phyloP scores from a whole-genome alignment of 1,140 invertebrate genomes.

The Drosophila aff. region DNA sequence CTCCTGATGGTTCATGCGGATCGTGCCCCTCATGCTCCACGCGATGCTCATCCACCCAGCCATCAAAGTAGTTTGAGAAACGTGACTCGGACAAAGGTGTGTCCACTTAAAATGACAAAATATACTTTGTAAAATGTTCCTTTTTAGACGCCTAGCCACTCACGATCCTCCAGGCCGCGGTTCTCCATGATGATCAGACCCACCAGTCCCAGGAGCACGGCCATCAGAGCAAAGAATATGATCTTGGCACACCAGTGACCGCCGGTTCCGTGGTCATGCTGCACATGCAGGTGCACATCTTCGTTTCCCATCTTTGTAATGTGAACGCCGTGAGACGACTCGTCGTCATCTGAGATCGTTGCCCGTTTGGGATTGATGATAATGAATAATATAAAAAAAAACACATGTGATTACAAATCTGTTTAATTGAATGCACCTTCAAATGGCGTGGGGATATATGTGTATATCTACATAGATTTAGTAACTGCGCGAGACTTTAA shows the following conservation, averaged over 20 bases:
- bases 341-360: slow-evolving; percentile 71
- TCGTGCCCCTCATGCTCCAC: slow-evolving; percentile 86
- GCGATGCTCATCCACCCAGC: slow-evolving; percentile 90
- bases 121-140: background rate
- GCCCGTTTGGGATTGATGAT: slow-evolving; percentile 23
- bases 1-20: slow-evolving; percentile 83
- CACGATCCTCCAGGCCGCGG: slow-evolving; percentile 91
- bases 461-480: slow-evolving; percentile 34
- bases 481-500: slow-evolving; percentile 35
- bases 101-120: slow-evolving; percentile 87
- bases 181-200: slow-evolving; percentile 92
- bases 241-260: slow-evolving; percentile 93
- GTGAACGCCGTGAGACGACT: slow-evolving; percentile 83
- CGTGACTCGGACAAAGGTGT: slow-evolving; percentile 89
- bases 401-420: slow-evolving; percentile 49
- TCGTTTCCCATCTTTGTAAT: slow-evolving; percentile 85
- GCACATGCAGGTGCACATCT: slow-evolving; percentile 89
- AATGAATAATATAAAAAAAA: slow-evolving; percentile 37
- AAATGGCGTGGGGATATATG: slow-evolving; percentile 29
- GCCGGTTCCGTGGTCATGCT: slow-evolving; percentile 90
- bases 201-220: slow-evolving; percentile 89
- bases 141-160: slow-evolving; percentile 75
- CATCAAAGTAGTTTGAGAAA: slow-evolving; percentile 90
- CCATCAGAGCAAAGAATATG: slow-evolving; percentile 91
- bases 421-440: slow-evolving; percentile 58